These are phyloP conservation scores for Andrena marginata DNA, from an alignment of 2,888 invertebrate genomes.

Conservation along the genomic window DNA sequence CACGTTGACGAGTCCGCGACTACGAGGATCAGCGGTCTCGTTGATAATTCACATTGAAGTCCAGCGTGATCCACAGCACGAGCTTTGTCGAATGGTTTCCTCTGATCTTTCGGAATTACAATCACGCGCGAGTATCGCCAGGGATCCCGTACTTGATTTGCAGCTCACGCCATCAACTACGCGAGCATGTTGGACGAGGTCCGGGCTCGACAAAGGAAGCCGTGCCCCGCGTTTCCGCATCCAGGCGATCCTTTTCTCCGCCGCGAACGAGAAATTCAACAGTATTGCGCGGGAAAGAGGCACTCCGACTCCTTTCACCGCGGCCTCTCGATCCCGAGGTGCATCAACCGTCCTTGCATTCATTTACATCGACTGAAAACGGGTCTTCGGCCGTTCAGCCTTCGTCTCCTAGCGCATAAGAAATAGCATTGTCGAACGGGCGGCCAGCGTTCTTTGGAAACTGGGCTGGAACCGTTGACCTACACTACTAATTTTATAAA, in stretches of 20 bases:
- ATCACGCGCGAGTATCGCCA: not conserved
- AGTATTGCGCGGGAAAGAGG: slow-evolving; percentile 1
- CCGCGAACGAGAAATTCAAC: not conserved
- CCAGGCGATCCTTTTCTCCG: not conserved
- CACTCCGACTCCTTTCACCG: slow-evolving; percentile 10
- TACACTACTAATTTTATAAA: too few relatives aligned
- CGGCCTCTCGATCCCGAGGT: not conserved
- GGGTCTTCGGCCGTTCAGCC: slow-evolving; percentile 1
- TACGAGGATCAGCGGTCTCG: not conserved
- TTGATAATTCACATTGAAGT: slow-evolving; percentile 8
- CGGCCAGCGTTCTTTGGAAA: not conserved
- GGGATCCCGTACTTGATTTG: not conserved
- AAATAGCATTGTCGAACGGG: slow-evolving; percentile 1
- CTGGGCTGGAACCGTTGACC: not conserved
- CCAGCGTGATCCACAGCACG: not conserved
- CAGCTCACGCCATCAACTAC: not conserved
- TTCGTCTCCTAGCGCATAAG: not conserved
- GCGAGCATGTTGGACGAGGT: not conserved
- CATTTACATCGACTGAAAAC: slow-evolving; percentile 26
- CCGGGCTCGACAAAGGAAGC: not conserved
- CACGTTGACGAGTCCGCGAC: not conserved
- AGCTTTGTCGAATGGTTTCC: not conserved
- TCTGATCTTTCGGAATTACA: not conserved
- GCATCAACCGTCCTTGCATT: slow-evolving; percentile 9
- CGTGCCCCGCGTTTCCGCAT: not conserved